Evolutionary conservation across 2,888 invertebrate genomes (phyloP).

Genomic region (Zonitis immaculata): DNA sequence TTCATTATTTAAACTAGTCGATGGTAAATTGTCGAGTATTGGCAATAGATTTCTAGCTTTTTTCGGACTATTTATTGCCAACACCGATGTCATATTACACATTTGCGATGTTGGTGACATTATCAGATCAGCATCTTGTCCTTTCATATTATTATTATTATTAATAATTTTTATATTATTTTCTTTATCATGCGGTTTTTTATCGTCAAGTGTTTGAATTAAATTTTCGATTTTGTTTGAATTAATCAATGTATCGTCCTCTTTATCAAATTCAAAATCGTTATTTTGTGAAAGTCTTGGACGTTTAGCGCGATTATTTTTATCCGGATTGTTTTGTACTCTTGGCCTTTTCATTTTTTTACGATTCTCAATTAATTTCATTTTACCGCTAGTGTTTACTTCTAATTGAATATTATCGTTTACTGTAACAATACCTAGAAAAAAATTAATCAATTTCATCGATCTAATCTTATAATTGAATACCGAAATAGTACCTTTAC

Average conservation of each 20-base stretch:
- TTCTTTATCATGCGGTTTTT: too few species aligned
- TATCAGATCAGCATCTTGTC: conserved; percentile 26
- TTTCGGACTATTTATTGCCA: conserved; percentile 50
- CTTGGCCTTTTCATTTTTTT: conserved; percentile 5
- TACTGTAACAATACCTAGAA: conserved; percentile 40
- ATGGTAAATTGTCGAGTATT: conserved; percentile 31
- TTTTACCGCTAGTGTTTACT: conserved; percentile 39
- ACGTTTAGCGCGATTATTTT: conserved; percentile 3
- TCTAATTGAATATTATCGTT: conserved; percentile 46
- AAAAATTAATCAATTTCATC: too few species aligned
- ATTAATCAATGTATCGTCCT: conserved; percentile 10
- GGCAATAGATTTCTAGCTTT: conserved; percentile 39
- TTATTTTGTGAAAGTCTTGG: not conserved
- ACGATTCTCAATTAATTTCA: conserved; percentile 28
- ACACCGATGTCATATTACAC: conserved; percentile 50
- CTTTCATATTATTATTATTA: conserved; percentile 12
- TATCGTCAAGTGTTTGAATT: conserved; percentile 13
- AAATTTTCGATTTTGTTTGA: conserved; percentile 13
- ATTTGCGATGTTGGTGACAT: conserved; percentile 53
- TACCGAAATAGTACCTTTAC: too few species aligned
- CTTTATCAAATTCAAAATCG: conserved; percentile 4
- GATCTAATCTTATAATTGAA: too few species aligned
- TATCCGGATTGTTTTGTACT: not conserved
- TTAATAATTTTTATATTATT: conserved; percentile 11
- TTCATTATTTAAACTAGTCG: conserved; percentile 11